These are phyloP conservation scores for Drosophila cracens DNA, from an alignment of 2,888 invertebrate species.

Conservation along the genomic window DNA sequence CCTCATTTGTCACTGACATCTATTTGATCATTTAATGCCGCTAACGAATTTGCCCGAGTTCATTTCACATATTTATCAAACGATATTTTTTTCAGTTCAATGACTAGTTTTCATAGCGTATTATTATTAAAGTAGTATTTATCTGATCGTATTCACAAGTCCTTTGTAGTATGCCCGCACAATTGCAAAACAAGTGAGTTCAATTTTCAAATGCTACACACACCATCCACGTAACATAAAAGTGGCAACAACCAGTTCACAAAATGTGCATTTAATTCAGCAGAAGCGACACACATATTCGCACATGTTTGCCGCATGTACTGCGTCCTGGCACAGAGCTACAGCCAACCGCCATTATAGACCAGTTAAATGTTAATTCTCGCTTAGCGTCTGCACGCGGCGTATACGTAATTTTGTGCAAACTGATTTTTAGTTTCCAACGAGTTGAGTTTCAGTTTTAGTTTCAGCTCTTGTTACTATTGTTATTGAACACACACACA, in stretches of 20 bases:
- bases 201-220: slow-evolving; percentile 13
- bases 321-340: slow-evolving; percentile 9
- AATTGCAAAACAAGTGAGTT: slow-evolving; percentile 38
- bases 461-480: slow-evolving; percentile 30
- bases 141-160: slow-evolving; percentile 42
- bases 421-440: slow-evolving; percentile 75
- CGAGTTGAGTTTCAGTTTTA: slow-evolving; percentile 44
- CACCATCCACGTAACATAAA: slow-evolving; percentile 24
- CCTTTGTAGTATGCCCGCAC: slow-evolving; percentile 45
- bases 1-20: not conserved
- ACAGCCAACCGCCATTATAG: slow-evolving; percentile 56
- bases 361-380: slow-evolving; percentile 73
- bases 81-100: not conserved
- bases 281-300: slow-evolving; percentile 5
- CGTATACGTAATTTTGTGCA: slow-evolving; percentile 72
- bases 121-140: slow-evolving; percentile 19
- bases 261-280: slow-evolving; percentile 39
- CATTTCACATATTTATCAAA: not conserved
- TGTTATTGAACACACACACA: slow-evolving; percentile 18
- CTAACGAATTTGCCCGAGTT: not conserved
- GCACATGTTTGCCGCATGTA: not conserved
- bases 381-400: slow-evolving; percentile 61
- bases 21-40: not conserved
- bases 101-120: not conserved
- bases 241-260: slow-evolving; percentile 25